phyloP scores from a whole-genome alignment of 2,888 invertebrate genomes.

The Mycalesis mineus region DNA sequence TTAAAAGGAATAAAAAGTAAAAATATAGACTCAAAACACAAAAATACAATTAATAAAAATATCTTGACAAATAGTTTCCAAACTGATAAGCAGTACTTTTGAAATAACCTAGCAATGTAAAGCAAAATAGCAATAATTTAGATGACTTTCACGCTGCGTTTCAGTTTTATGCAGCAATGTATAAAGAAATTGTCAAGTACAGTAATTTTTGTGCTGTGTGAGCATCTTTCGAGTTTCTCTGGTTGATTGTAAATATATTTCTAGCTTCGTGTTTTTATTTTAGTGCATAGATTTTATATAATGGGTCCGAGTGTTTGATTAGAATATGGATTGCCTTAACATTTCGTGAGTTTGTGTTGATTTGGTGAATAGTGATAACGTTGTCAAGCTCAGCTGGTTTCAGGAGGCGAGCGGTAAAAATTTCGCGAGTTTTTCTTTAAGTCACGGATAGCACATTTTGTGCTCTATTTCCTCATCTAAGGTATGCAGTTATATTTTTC shows the following conservation, averaged over 20 bases:
- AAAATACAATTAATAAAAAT: too few species aligned
- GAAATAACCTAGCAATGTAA: constrained; percentile 21
- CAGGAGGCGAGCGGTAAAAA: constrained; percentile 76
- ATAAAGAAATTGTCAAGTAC: constrained; percentile 17
- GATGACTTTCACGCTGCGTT: constrained; percentile 17
- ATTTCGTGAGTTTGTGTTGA: constrained; percentile 20
- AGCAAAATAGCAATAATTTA: constrained; percentile 8
- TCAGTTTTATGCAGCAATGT: constrained; percentile 23
- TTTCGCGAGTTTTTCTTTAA: constrained; percentile 64
- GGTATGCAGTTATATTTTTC: constrained; percentile 69
- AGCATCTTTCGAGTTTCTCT: constrained; percentile 23
- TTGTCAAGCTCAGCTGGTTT: constrained; percentile 75
- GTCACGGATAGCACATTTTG: constrained; percentile 63
- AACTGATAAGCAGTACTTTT: not conserved
- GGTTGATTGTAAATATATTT: constrained; percentile 24
- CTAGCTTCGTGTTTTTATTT: constrained; percentile 5
- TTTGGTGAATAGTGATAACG: constrained; percentile 55
- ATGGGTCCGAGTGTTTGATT: not conserved
- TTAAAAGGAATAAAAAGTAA: too few species aligned
- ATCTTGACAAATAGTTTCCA: not conserved
- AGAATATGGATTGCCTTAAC: constrained; percentile 3
- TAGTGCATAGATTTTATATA: not conserved
- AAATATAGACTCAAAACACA: too few species aligned
- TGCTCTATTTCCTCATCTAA: constrained; percentile 65
- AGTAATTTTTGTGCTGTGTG: constrained; percentile 32